phyloP scores from a whole-genome alignment of 2,797 vertebrate genomes.

The Vultur gryphus region DNA sequence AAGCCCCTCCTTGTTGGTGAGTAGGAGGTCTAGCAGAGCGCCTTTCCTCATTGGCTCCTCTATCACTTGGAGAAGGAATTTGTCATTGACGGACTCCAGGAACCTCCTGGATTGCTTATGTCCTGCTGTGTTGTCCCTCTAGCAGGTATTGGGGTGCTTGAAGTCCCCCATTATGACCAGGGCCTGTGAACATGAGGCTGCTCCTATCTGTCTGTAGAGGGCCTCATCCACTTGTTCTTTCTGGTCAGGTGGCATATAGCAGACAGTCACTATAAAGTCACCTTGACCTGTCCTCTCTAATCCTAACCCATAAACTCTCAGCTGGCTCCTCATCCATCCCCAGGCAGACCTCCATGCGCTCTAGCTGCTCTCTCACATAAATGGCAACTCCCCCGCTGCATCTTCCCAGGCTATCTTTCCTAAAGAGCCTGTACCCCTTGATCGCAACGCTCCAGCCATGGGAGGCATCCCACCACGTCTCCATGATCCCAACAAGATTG shows the following conservation, averaged over 20 bases:
- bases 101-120: not conserved
- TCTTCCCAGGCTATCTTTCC: not conserved
- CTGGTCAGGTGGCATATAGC: not conserved
- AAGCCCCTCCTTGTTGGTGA: not conserved
- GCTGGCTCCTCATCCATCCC: not conserved
- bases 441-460: not conserved
- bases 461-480: not conserved
- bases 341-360: not conserved
- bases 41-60: not conserved
- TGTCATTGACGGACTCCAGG: no score
- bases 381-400: not conserved
- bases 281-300: not conserved
- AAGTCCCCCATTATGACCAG: no score
- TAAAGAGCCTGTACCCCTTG: not conserved
- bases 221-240: not conserved
- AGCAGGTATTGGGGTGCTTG: not conserved
- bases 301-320: not conserved
- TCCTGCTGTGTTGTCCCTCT: not conserved
- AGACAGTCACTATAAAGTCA: not conserved
- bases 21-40: not conserved
- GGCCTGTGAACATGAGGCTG: not conserved
- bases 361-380: not conserved
- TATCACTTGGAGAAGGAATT: not conserved
- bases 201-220: not conserved
- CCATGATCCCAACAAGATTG: not conserved